Base-by-base conservation (phyloP, 1,140 invertebrate genomes). In the Catajapyx aquilonaris region DNA sequence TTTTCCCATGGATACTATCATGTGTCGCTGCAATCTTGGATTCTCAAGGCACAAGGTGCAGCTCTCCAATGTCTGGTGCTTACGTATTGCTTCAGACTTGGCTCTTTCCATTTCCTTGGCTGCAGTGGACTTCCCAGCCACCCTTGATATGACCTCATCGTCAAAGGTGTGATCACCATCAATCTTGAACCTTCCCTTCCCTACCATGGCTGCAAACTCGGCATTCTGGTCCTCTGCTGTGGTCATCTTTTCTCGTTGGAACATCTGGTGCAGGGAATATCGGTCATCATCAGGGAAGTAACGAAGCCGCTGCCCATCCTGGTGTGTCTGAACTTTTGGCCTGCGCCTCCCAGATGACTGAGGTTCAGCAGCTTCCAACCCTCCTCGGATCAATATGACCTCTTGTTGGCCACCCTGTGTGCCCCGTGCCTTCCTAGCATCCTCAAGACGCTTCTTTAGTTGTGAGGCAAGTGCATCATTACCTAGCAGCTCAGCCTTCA, bases 281-380 rank as follows among this genome's bases (percentile, higher is more conserved):
- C 76, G 76, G 51, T 91, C 83, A 65, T 93, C 86, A 61, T 93
- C 84, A 25, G 76, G 69, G 64, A 87, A 93, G 59, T 91, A 90
- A 38, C 74, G 67, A 11, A 73, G 61, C 46, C 85, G 65, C 50
- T 85, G 61, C 2, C 77, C 76, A 40, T 59, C 60, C 39, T 60
- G 56, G 51, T 91, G 79, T 7, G 84, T 91, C 40, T 73, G 67
- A 22, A 71, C 61, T 59, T 58, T 66, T 55, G 46, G 42, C 47
- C 71, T 68, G 35, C 64, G 61, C 54, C 65, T 64, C 38, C 44
- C 25, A 47, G 46, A 28, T 19, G 47, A 43, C 1, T 48, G 49
- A 4, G 34, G 31, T 3, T 42, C 35, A 17, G 18, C 23, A 15
- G 32, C 32, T 31, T 45, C 35, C 19, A 18, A 23, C 13, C 31